Evolutionary conservation across 2,888 invertebrate species (phyloP), one percentile per base, ranked within the genome.

Genomic region (Cosmia pyralina): DNA sequence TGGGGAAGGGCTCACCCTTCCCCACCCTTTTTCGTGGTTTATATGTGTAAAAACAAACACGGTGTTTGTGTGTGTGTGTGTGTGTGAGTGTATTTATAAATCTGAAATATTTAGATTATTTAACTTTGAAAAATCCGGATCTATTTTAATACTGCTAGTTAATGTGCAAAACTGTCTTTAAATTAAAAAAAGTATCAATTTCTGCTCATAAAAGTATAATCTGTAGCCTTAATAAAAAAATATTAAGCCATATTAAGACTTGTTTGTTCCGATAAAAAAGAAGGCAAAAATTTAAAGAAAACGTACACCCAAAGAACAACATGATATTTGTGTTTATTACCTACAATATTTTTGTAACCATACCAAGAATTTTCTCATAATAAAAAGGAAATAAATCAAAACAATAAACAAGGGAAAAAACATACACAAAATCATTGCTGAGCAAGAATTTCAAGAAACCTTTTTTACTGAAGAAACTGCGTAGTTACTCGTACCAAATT

Each of bases 401-500:
- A n/a, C n/a, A n/a, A n/a, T n/a, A 62, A 72, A 58, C 38, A 75
- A 48, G 17, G 48, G 38, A 72, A 63, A 28, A 22, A 41, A 22
- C 17, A n/a, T 44, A 60, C 63, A 72, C 79, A 75, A 58, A 62
- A 63, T 38, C 55, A 59, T 34, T 50, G 34, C 53, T 11, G 4
- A 22, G 41, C 13, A 65, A 77, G 15, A 55, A 48, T 19, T 44
- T 64, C 59, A 46, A 22, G 34, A 48, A 44, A 48, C 57, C 34
- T 64, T 58, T 69, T 66, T 53, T 60, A 46, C 15, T 38, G 15
- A 41, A 48, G 11, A 53, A 58, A 71, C 62, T 58, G 28, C 68
- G 55, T 72, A 58, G 65, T 62, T n/a, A n/a, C n/a, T n/a, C n/a
- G n/a, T 66, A 53, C 73, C 11, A 22, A 77, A 70, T 68, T 58